phyloP scores from a whole-genome alignment of 53 echinoderm and acorn worm genomes.

The Mesocentrotus franciscanus region DNA sequence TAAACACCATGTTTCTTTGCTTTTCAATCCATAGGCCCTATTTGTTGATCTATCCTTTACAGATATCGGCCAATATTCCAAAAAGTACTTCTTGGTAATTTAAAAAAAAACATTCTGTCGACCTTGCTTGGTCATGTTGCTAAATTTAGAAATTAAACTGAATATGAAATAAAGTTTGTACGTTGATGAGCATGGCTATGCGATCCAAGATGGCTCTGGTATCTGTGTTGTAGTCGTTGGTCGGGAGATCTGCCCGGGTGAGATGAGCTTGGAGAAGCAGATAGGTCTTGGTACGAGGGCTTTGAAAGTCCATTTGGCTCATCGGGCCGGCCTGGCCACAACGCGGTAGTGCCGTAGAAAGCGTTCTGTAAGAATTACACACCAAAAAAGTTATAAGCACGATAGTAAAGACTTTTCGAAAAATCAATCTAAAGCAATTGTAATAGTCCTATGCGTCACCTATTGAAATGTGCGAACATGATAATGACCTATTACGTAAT shows the following conservation, averaged over 20 bases:
- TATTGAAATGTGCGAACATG: too few species aligned
- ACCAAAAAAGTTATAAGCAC: not conserved
- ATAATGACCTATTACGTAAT: too few species aligned
- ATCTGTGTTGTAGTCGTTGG: not conserved
- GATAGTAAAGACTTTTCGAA: too few species aligned
- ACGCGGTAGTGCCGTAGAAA: not conserved
- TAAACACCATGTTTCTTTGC: too few species aligned
- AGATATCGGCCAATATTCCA: too few species aligned
- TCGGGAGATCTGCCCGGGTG: not conserved
- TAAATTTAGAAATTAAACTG: not conserved
- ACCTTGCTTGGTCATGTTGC: too few species aligned
- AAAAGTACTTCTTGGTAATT: too few species aligned
- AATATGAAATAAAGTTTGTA: not conserved
- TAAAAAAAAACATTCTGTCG: too few species aligned
- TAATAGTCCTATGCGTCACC: too few species aligned
- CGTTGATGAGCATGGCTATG: not conserved
- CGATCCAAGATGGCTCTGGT: not conserved
- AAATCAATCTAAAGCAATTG: too few species aligned
- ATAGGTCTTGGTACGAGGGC: slow-evolving; percentile 14
- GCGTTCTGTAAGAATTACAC: not conserved
- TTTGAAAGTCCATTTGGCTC: not conserved
- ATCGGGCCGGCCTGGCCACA: not conserved
- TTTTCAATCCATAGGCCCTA: too few species aligned
- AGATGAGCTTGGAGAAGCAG: slow-evolving; percentile 8
- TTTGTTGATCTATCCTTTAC: too few species aligned